Conservation (phyloP, 92 coral and sea anemone species). For the Virgularia gustaviana region DNA sequence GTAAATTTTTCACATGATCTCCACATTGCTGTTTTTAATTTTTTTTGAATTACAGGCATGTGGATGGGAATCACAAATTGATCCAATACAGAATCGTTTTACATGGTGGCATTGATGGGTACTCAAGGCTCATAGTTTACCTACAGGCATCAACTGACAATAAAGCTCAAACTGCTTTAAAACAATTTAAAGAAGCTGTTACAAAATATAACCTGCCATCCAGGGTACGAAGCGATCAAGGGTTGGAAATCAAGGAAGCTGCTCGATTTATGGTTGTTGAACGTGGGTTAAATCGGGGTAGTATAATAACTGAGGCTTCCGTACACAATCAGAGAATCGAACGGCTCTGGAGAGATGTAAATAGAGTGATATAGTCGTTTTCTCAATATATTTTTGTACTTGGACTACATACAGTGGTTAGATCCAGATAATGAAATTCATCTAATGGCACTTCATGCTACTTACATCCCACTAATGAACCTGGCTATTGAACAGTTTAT, state of each 20-base stretch:
- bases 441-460: slow-evolving; percentile 27
- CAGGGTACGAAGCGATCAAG: neutral
- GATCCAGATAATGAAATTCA: slow-evolving; percentile 32
- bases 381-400: slow-evolving; percentile 15
- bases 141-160: slow-evolving; percentile 18
- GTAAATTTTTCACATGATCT: too few species aligned
- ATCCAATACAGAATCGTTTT: slow-evolving; percentile 14
- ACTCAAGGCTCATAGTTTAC: slow-evolving; percentile 18
- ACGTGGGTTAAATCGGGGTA: slow-evolving; percentile 25
- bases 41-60: too few species aligned
- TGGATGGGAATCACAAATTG: slow-evolving; percentile 22
- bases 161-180: slow-evolving; percentile 12
- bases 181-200: slow-evolving; percentile 12
- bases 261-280: slow-evolving; percentile 20
- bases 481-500: slow-evolving; percentile 10
- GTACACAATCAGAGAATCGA: slow-evolving; percentile 36
- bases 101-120: slow-evolving; percentile 31
- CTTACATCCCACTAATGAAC: slow-evolving; percentile 28
- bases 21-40: too few species aligned
- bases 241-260: slow-evolving; percentile 24
- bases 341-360: slow-evolving; percentile 34
- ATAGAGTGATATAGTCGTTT: slow-evolving; percentile 26
- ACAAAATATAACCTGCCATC: slow-evolving; percentile 12
- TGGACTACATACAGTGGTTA: slow-evolving; percentile 11
- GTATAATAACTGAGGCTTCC: slow-evolving; percentile 18